phyloP scores from a whole-genome alignment of 2,113 vertebrate species.

The Cyphomyrus plagiostoma region DNA sequence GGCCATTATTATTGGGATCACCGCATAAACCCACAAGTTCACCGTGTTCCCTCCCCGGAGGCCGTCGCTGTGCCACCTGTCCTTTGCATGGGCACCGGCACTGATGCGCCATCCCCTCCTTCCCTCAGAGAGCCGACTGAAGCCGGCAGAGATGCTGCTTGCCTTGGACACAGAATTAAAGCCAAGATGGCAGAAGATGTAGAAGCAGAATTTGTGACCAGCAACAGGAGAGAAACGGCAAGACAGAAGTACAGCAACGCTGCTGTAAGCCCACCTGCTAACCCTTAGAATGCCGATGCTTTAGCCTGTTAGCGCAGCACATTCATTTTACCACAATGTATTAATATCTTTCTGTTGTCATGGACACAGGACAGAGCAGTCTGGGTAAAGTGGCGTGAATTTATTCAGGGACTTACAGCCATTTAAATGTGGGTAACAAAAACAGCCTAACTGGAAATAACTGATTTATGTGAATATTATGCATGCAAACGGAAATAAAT shows the following conservation, averaged over 20 bases:
- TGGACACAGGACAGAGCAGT: neutral
- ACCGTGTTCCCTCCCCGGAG: neutral
- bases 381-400: neutral
- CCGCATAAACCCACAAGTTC: neutral
- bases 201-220: conserved; percentile 5
- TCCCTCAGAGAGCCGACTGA: conserved; percentile 31
- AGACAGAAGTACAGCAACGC: neutral
- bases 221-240: neutral
- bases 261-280: neutral
- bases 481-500: neutral
- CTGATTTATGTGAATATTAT: neutral
- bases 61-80: neutral
- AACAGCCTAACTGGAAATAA: neutral
- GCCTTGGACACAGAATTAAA: conserved; percentile 40
- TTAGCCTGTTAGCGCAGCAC: neutral
- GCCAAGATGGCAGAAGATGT: conserved; percentile 11
- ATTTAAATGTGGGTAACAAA: neutral
- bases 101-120: neutral
- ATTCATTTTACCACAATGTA: neutral
- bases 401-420: neutral
- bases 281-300: too few relatives aligned
- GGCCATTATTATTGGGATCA: neutral
- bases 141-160: conserved; percentile 46
- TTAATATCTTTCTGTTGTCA: neutral
- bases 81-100: neutral